Conservation (phyloP, 2,797 vertebrate genomes). For the Darevskia mixta region DNA sequence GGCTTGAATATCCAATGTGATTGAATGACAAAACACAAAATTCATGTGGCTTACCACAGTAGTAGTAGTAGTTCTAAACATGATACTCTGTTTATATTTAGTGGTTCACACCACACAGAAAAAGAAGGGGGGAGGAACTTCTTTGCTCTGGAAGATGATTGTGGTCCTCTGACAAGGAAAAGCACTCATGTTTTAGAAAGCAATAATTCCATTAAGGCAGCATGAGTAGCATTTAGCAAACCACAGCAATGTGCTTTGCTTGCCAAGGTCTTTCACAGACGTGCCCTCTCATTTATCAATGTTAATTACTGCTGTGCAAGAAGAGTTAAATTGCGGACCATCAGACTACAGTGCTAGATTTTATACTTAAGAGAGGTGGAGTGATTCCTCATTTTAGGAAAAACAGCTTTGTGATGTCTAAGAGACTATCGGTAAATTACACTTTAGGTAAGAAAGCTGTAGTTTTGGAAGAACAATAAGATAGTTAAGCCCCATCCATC, state of each 20-base stretch:
- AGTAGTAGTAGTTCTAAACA: not conserved
- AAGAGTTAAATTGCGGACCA: conserved; percentile 10
- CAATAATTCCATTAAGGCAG: conserved; percentile 30
- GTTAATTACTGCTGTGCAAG: conserved; percentile 16
- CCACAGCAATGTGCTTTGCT: conserved; percentile 4
- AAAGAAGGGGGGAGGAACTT: not conserved
- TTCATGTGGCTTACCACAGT: conserved; percentile 18
- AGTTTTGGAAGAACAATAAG: no score
- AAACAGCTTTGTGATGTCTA: not conserved
- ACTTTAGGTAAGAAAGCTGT: not conserved
- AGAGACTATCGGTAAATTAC: not conserved
- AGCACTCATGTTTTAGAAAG: conserved; percentile 20
- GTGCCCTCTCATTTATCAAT: conserved; percentile 17
- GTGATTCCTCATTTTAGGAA: not conserved
- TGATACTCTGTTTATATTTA: not conserved
- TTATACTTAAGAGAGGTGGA: not conserved
- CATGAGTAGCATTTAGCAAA: conserved; percentile 36
- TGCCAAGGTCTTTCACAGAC: conserved; percentile 29
- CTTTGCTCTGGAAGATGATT: conserved; percentile 19
- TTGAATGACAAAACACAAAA: conserved; percentile 5
- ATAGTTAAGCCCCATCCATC: no score
- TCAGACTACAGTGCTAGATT: not conserved
- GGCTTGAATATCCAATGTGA: not conserved
- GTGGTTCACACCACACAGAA: not conserved
- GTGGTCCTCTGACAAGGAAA: conserved; percentile 15